Evolutionary conservation across 2,113 vertebrate genomes (phyloP).

Genomic region (Notiomystis cincta): DNA sequence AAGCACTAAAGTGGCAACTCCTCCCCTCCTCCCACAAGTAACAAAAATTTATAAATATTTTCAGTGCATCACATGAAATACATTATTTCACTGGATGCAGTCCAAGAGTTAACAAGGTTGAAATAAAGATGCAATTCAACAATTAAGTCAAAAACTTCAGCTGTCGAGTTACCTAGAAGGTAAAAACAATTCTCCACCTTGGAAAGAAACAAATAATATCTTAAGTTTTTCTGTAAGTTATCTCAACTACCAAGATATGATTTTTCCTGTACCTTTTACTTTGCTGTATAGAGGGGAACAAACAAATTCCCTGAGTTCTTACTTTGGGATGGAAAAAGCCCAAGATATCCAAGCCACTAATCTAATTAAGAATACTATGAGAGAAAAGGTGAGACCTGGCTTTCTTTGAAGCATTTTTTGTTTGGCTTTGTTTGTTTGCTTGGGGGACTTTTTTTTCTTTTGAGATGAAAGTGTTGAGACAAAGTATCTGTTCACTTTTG

Average conservation of each 20-base stretch:
- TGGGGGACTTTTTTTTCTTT: not conserved
- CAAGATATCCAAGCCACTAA: not conserved
- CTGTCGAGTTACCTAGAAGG: not conserved
- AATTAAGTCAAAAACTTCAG: not conserved
- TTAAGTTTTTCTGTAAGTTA: not conserved
- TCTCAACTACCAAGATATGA: not conserved
- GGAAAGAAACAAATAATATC: not conserved
- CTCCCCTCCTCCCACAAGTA: not conserved
- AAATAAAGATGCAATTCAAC: not conserved
- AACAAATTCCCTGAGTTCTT: not conserved
- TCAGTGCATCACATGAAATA: not conserved
- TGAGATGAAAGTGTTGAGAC: no score
- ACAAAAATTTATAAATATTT: slow-evolving; percentile 6
- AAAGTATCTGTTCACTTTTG: not conserved
- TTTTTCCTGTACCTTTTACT: not conserved
- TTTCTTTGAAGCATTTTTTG: not conserved
- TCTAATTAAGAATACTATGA: not conserved
- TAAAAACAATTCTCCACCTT: not conserved
- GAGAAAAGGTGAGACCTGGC: not conserved
- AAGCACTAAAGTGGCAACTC: not conserved
- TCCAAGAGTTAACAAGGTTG: not conserved
- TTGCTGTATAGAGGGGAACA: not conserved
- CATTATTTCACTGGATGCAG: not conserved
- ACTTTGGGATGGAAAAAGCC: not conserved
- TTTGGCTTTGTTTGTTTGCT: not conserved